Evolutionary conservation across 1,140 invertebrate species (phyloP).

Genomic region (Bombus superbus): DNA sequence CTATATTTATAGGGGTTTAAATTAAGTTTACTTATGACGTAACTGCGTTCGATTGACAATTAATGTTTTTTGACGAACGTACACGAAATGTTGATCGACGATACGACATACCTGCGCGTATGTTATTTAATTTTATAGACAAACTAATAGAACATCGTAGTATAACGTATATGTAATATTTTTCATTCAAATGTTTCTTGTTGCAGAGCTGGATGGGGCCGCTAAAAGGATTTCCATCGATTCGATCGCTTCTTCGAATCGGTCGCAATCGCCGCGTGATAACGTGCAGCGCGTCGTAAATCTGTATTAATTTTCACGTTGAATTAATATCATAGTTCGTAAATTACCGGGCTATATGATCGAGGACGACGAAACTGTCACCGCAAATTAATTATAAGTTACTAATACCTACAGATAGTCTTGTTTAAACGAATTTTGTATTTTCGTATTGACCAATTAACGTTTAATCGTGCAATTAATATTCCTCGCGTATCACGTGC

Average conservation of each 20-base stretch:
- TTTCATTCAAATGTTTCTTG: slow-evolving; percentile 28
- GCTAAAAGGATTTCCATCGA: slow-evolving; percentile 13
- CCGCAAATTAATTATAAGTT: not conserved
- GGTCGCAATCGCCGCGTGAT: not conserved
- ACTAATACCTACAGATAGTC: not conserved
- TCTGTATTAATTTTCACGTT: not conserved
- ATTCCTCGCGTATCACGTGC: not conserved
- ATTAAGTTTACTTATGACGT: too few species aligned
- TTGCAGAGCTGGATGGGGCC: slow-evolving; percentile 66
- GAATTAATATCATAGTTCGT: not conserved
- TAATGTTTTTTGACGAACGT: too few species aligned
- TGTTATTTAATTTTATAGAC: not conserved
- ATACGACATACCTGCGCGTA: too few species aligned
- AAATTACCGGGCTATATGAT: not conserved
- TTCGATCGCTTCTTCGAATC: not conserved
- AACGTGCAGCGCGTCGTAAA: not conserved
- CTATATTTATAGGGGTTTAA: not conserved
- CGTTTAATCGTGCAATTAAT: not conserved
- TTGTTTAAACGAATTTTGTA: not conserved
- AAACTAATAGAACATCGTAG: not conserved
- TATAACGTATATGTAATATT: not conserved
- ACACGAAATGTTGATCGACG: not conserved
- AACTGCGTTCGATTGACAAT: not conserved
- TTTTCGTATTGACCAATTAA: not conserved
- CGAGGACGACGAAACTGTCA: too few species aligned